Base-by-base conservation (phyloP, 2,888 invertebrate species). In the Spodoptera exigua region DNA sequence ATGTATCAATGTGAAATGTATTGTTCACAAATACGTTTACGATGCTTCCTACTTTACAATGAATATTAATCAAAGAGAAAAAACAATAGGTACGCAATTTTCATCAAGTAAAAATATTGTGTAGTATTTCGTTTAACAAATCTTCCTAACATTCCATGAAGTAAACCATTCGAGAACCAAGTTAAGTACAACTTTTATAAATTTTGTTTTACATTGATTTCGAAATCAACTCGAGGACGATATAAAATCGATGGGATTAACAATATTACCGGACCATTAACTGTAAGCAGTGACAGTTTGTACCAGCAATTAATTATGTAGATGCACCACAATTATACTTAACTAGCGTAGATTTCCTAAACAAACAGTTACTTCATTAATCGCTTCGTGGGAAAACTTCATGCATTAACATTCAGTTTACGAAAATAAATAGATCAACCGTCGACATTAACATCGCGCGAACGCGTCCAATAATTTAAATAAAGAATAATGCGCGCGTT, bases 401-500 rank as follows among this genome's bases (percentile, higher is more conserved):
- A 61, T 46, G 60, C 45, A 63, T 69, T 64, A 44, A 52, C 27
- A 48, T 63, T 69, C 54, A 45, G 18, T 57, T 39, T 61, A 73
- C 64, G 46, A 60, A 70, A 71, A 81, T 79, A 83, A 82, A 83
- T 83, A 81, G 79, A 76, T 77, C 81, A 78, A 76, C 74, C 80
- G 78, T 78, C 48, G 36, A 68, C 63, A 69, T 67, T 70, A 72
- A 80, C 74, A 76, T 72, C 65, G 69, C 61, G 67, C 70, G 57
- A 80, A 76, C 66, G 45, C 62, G 57, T 67, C 62, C 45, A 48
- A 70, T 74, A 77, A 78, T 69, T 76, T 65, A 70, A 78, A 78
- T 73, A 75, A 61, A 53, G 49, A 72, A 82, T 83, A 85, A 82
- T 75, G 82, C 79, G 82, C 88, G 84, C 82, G 83, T 78, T 85